Conservation (phyloP, 2,888 invertebrate genomes). For the Drosophila eohydei region DNA sequence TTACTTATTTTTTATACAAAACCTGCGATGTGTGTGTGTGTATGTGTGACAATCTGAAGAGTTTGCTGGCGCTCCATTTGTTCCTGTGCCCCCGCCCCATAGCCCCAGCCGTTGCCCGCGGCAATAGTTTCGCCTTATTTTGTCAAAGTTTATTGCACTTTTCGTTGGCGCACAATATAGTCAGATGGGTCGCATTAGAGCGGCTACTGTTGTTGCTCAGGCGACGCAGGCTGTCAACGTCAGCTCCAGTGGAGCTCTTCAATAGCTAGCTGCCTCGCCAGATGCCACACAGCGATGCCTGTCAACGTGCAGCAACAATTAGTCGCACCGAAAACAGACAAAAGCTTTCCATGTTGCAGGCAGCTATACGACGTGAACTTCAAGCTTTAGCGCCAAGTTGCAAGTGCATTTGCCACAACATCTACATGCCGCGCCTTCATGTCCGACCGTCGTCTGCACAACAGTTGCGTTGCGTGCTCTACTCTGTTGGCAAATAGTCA, state of each 20-base stretch:
- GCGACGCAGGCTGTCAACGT: slow-evolving; percentile 35
- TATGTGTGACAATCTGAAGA: slow-evolving; percentile 47
- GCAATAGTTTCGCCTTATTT: slow-evolving; percentile 57
- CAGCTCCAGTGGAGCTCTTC: slow-evolving; percentile 6
- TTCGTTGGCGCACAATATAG: slow-evolving; percentile 50
- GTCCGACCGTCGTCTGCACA: slow-evolving; percentile 7
- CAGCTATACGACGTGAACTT: slow-evolving; percentile 3
- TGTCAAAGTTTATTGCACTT: slow-evolving; percentile 78
- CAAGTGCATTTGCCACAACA: slow-evolving; percentile 15
- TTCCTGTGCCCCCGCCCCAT: not conserved
- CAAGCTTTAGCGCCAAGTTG: slow-evolving; percentile 10
- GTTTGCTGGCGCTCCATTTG: slow-evolving; percentile 55
- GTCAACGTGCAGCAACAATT: slow-evolving; percentile 61
- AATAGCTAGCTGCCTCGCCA: slow-evolving; percentile 11
- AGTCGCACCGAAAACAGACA: slow-evolving; percentile 43
- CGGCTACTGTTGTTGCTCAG: slow-evolving; percentile 23
- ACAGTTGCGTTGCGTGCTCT: slow-evolving; percentile 24
- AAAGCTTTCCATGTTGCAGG: slow-evolving; percentile 23
- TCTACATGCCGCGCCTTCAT: slow-evolving; percentile 2
- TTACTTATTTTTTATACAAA: slow-evolving; percentile 5
- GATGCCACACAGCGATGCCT: slow-evolving; percentile 12
- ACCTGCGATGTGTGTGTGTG: slow-evolving; percentile 15
- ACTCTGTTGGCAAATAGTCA: not conserved
- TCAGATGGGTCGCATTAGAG: slow-evolving; percentile 31
- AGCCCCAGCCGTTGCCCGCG: slow-evolving; percentile 20